Conservation (phyloP, 2,888 invertebrate genomes). For the Crematogaster levior region DNA sequence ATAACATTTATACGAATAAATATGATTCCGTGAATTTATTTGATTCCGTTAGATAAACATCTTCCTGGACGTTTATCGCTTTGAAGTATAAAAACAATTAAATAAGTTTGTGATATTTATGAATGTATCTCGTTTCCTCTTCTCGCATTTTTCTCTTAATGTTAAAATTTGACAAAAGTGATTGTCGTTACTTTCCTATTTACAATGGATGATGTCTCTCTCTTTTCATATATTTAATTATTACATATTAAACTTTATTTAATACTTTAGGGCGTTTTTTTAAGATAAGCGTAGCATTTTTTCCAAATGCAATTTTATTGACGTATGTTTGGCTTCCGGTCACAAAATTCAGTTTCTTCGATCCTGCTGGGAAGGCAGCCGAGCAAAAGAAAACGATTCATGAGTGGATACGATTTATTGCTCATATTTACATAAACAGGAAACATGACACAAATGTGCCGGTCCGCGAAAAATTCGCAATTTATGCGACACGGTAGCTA, state of each 20-base stretch:
- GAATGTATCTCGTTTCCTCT: neutral
- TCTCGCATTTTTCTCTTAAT: neutral
- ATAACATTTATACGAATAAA: constrained; percentile 7
- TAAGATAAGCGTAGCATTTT: neutral
- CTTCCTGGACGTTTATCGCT: neutral
- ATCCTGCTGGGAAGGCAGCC: constrained; percentile 71
- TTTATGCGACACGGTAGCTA: constrained; percentile 63
- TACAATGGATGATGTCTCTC: neutral
- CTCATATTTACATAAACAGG: constrained; percentile 80
- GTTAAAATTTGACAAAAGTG: neutral
- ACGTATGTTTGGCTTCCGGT: constrained; percentile 8
- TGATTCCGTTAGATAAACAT: neutral
- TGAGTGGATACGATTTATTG: constrained; percentile 82
- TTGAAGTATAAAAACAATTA: neutral
- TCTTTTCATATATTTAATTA: neutral
- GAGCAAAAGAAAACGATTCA: constrained; percentile 83
- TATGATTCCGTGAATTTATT: neutral
- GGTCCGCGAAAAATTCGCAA: constrained; percentile 62
- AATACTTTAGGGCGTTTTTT: too few species aligned
- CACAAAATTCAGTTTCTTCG: constrained; percentile 45
- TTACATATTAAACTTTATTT: neutral
- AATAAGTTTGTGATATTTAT: neutral
- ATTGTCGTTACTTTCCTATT: neutral
- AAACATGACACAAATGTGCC: constrained; percentile 74
- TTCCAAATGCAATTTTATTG: constrained; percentile 1